Evolutionary conservation across 2,797 vertebrate genomes (phyloP).

Genomic region (Fistularia commersonii): DNA sequence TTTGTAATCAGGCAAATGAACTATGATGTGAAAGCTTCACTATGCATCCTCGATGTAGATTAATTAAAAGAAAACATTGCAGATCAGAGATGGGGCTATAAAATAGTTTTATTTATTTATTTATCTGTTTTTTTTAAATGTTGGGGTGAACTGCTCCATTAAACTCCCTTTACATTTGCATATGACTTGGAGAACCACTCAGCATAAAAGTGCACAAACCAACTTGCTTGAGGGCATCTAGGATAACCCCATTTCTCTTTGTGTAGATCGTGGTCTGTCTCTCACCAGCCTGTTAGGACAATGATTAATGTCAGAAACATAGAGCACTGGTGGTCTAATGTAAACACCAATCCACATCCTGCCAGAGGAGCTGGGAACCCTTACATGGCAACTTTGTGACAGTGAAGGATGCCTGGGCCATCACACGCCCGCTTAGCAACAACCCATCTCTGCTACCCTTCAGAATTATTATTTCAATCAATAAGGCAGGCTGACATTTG

Average conservation of each 20-base stretch:
- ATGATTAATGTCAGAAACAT: slow-evolving; percentile 70
- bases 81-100: too few relatives aligned
- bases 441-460: slow-evolving; percentile 66
- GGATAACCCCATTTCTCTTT: slow-evolving; percentile 49
- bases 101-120: too few relatives aligned
- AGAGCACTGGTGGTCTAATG: slow-evolving; percentile 61
- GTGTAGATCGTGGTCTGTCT: slow-evolving; percentile 40
- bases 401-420: slow-evolving; percentile 65
- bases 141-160: too few relatives aligned
- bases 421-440: slow-evolving; percentile 69
- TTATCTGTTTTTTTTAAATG: too few relatives aligned
- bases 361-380: slow-evolving; percentile 53
- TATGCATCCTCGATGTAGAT: too few relatives aligned
- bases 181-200: too few relatives aligned
- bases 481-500: slow-evolving; percentile 74
- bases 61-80: too few relatives aligned
- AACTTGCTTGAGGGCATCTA: slow-evolving; percentile 49
- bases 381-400: slow-evolving; percentile 76
- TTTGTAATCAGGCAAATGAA: too few relatives aligned
- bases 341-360: slow-evolving; percentile 53
- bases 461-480: slow-evolving; percentile 79
- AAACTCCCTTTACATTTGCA: too few relatives aligned
- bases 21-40: too few relatives aligned
- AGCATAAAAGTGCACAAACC: slow-evolving; percentile 20
- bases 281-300: slow-evolving; percentile 45